Evolutionary conservation across 2,113 vertebrate genomes (phyloP).

Genomic region (Cacatua alba): DNA sequence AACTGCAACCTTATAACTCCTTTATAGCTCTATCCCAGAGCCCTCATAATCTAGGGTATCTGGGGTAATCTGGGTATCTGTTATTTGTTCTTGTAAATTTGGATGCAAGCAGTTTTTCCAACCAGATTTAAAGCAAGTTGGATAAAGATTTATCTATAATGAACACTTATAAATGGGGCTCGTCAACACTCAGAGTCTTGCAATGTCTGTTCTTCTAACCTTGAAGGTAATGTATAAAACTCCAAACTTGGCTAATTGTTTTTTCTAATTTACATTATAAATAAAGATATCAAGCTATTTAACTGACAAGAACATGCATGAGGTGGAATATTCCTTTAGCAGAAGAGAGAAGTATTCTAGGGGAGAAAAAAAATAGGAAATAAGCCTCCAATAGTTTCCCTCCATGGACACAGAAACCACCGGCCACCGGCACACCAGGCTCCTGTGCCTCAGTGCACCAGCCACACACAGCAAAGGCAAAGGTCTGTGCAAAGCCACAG

Average conservation of each 20-base stretch:
- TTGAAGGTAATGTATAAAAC: not conserved
- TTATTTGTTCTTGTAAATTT: not conserved
- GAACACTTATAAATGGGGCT: not conserved
- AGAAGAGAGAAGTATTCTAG: not conserved
- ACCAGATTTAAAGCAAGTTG: not conserved
- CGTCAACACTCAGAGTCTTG: not conserved
- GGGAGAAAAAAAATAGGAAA: fast-evolving
- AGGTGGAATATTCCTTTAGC: not conserved
- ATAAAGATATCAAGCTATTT: not conserved
- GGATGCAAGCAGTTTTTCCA: not conserved
- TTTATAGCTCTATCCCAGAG: not conserved
- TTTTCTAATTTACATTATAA: not conserved
- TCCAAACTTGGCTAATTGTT: not conserved
- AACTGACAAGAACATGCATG: not conserved
- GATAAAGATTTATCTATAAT: not conserved
- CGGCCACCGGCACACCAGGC: fast-evolving
- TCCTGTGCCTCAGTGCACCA: not conserved
- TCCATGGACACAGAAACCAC: not conserved
- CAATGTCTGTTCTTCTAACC: not conserved
- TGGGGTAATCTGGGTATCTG: not conserved
- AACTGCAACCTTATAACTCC: not conserved
- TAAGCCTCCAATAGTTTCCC: not conserved
- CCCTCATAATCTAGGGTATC: not conserved
- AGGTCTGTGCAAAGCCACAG: not conserved
- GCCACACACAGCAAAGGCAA: not conserved